Evolutionary conservation across 2,888 invertebrate genomes (phyloP).

Genomic region (Cryptus viduatorius): DNA sequence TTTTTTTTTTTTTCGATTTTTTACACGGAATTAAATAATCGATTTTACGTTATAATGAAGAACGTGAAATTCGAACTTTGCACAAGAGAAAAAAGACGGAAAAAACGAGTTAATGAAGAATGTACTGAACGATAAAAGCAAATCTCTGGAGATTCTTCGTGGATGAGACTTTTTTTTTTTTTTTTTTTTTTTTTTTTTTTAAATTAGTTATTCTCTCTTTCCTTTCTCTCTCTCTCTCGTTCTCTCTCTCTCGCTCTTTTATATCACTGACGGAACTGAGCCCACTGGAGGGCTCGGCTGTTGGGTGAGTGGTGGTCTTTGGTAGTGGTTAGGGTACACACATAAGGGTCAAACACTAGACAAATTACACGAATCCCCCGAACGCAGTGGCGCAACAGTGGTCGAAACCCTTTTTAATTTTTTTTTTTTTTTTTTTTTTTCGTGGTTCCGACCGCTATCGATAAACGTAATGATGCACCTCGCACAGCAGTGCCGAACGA

Average conservation of each 20-base stretch:
- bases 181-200: slow-evolving; percentile 29
- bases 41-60: not conserved
- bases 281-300: slow-evolving; percentile 78
- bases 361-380: slow-evolving; percentile 92
- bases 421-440: slow-evolving; percentile 19
- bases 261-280: slow-evolving; percentile 74
- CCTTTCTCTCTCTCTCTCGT: slow-evolving; percentile 46
- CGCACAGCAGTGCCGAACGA: slow-evolving; percentile 74
- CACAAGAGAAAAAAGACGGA: slow-evolving; percentile 18
- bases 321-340: slow-evolving; percentile 87
- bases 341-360: slow-evolving; percentile 96
- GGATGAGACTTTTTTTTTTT: slow-evolving; percentile 44
- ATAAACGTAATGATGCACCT: slow-evolving; percentile 68
- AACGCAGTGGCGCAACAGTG: slow-evolving; percentile 77
- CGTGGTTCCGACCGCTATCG: slow-evolving; percentile 58
- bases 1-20: not conserved
- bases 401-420: slow-evolving; percentile 52
- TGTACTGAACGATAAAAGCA: slow-evolving; percentile 70
- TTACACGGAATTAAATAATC: slow-evolving; percentile 9
- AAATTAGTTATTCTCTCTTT: slow-evolving; percentile 41
- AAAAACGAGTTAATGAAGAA: slow-evolving; percentile 64
- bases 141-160: slow-evolving; percentile 71
- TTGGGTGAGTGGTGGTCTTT: slow-evolving; percentile 79
- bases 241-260: slow-evolving; percentile 50
- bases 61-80: slow-evolving; percentile 13